Evolutionary conservation across 2,113 vertebrate species (phyloP).

Genomic region (Xyliphius kryptos): DNA sequence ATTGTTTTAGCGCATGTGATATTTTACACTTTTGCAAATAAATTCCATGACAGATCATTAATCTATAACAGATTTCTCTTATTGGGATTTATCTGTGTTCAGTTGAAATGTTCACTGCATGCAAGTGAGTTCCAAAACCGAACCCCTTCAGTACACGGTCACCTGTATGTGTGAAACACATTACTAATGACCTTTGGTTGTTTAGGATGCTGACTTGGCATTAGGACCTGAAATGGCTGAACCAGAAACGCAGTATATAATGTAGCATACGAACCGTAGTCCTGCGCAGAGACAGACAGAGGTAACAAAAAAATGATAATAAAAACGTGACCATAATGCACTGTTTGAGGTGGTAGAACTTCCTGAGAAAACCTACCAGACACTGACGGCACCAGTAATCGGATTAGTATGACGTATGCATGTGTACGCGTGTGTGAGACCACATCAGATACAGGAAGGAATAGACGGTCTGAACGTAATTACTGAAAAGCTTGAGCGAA

Average conservation of each 20-base stretch:
- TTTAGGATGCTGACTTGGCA: constrained; percentile 34
- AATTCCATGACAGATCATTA: too few species aligned
- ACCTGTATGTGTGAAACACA: constrained; percentile 10
- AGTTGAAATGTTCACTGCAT: too few species aligned
- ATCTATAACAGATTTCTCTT: too few species aligned
- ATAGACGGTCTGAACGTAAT: not conserved
- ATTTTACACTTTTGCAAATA: too few species aligned
- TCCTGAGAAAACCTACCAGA: constrained; percentile 43
- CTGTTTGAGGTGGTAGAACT: constrained; percentile 20
- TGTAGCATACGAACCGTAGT: constrained; percentile 47
- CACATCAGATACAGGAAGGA: not conserved
- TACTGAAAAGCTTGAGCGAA: too few species aligned
- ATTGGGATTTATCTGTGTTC: too few species aligned
- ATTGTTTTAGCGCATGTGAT: too few species aligned
- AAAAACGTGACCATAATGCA: constrained; percentile 2
- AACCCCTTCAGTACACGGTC: too few species aligned
- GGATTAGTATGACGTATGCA: constrained; percentile 14
- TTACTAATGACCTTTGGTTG: constrained; percentile 31
- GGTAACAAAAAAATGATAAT: constrained; percentile 6
- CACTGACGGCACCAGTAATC: not conserved
- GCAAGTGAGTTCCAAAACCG: too few species aligned
- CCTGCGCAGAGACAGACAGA: not conserved
- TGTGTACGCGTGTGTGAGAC: constrained; percentile 12
- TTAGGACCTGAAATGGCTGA: constrained; percentile 35
- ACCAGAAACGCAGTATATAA: constrained; percentile 35